Percentiles rank a stretch among this genome's conserved stretches.
Evolutionary conservation across 2,797 vertebrate species (phyloP).

Genomic region (Eremophila alpestris): DNA sequence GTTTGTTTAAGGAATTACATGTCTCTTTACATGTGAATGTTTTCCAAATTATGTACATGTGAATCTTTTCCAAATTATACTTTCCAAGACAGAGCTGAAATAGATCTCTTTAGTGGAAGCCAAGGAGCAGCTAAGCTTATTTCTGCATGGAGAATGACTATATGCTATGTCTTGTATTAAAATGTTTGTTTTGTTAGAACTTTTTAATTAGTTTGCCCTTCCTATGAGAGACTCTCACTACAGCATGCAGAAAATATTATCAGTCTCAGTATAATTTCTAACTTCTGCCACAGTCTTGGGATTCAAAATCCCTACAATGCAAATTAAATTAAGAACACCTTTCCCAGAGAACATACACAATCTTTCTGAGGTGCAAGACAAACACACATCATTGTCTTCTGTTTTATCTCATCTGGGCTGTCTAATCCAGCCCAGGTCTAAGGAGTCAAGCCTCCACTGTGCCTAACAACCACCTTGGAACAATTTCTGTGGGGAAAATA

Average conservation of each 20-base stretch:
- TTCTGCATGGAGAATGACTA: not conserved
- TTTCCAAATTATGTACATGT: not conserved
- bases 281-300: not conserved
- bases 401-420: not conserved
- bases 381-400: not conserved
- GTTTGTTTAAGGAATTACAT: not conserved
- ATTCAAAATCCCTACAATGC: conserved; percentile 15
- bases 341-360: not conserved
- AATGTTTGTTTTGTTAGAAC: conserved; percentile 33
- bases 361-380: not conserved
- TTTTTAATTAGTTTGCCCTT: conserved; percentile 32
- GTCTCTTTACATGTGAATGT: not conserved
- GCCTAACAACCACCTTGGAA: not conserved
- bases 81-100: not conserved
- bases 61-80: not conserved
- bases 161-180: not conserved
- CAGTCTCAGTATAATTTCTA: not conserved
- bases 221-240: not conserved
- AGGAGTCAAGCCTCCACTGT: not conserved
- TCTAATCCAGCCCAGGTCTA: not conserved
- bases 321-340: conserved; percentile 13
- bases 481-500: conserved; percentile 24
- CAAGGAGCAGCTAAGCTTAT: not conserved
- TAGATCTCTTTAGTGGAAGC: not conserved
- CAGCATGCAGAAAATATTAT: conserved; percentile 14